Evolutionary conservation across 2,888 invertebrate species (phyloP).

Genomic region (Torymus auratus): DNA sequence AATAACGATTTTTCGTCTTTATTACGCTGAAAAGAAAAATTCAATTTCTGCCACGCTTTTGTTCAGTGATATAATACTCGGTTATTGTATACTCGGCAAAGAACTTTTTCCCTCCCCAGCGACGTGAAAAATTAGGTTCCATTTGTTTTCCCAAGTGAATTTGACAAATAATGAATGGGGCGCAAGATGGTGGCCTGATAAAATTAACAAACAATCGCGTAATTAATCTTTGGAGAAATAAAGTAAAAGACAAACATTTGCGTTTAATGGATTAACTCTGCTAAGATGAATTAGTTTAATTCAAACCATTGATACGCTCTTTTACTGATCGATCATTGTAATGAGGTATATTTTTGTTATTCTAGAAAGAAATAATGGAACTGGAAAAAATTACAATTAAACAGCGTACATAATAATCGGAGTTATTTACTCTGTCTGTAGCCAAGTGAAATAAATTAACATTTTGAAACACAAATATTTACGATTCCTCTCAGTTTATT

Average conservation of each 20-base stretch:
- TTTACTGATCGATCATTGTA: no score
- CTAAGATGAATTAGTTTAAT: no score
- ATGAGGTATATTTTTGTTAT: no score
- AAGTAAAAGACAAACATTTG: background rate
- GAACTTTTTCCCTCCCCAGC: slow-evolving; percentile 19
- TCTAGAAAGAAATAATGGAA: no score
- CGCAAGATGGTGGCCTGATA: slow-evolving; percentile 37
- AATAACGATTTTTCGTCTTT: slow-evolving; percentile 40
- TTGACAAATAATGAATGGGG: slow-evolving; percentile 48
- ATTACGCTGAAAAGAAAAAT: slow-evolving; percentile 38
- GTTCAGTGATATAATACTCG: slow-evolving; percentile 42
- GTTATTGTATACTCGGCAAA: slow-evolving; percentile 26
- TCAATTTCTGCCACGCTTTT: slow-evolving; percentile 41
- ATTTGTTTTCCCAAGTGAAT: slow-evolving; percentile 45
- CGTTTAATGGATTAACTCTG: background rate
- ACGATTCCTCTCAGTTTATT: no score
- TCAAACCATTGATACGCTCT: no score
- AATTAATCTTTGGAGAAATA: slow-evolving; percentile 34
- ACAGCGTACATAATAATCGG: no score
- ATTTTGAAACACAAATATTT: no score
- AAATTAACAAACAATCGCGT: slow-evolving; percentile 28
- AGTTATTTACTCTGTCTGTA: no score
- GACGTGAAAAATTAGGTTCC: slow-evolving; percentile 46
- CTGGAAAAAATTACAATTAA: no score
- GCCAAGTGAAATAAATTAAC: no score